Evolutionary conservation across 64 coral and sea anemone species (phyloP), one percentile per base, ranked within the genome.

Genomic region (Montipora efflorescens): DNA sequence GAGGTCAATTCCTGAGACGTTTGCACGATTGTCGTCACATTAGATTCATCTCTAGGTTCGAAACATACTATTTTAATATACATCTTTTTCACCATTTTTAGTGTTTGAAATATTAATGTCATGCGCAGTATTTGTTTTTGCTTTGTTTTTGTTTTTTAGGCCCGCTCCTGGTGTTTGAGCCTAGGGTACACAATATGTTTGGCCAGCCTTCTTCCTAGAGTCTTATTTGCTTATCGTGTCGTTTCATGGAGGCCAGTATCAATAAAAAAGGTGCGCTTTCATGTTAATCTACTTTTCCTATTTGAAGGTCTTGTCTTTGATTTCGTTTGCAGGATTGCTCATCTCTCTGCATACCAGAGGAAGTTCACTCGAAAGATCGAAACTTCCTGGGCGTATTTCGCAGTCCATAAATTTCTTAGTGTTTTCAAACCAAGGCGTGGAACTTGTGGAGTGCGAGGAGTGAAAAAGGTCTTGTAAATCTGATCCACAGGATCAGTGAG

Each of bases 211-310:
- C 82, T 86, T 49, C 82, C 82, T 16, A 86, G 82, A 71, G 66
- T 86, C 16, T 46, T 86, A 47, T 86, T 71, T 20, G 82, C 82
- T 20, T 86, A 71, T 64, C 68, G 82, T 68, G 66, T 86, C 49
- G 82, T 86, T 18, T 86, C 82, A 16, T 71, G 82, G 82, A 86
- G 82, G 68, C 82, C 82, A 16, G 16, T 20, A 23, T 50, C 82
- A 9, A 51, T 86, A 71, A 86, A 72, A 47, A 72, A 50, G 62
- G 82, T 86, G 16, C 45, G 82, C 36, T 76, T 47, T 74, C 4
- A 12, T 36, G 36, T 36, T 36, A 36, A 36, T 76, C 14, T 16
- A 14, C 75, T 47, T 45, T 47, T 77, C 36, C 36, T 36, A 36
- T 36, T 36, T 36, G 36, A 36, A 36, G 36, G 2, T 43, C 44